Base-by-base conservation (phyloP, 2,797 vertebrate genomes). In the Neoniphon sammara region DNA sequence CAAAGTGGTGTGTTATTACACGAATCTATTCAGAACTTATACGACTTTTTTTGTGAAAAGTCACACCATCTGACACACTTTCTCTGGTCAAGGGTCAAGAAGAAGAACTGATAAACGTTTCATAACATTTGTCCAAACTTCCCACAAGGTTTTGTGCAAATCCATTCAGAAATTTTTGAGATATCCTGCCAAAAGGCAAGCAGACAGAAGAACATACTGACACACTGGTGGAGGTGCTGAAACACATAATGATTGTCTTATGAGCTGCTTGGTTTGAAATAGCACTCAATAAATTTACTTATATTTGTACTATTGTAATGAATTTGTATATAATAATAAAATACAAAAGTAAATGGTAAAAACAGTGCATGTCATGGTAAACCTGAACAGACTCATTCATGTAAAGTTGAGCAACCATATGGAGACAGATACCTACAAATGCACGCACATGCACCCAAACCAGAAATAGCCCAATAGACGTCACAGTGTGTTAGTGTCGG, bases 401-500 rank as follows among this genome's bases (percentile, higher is more conserved):
- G 62, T 25, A 52, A 72, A 47, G 44, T 67, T 17, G 17, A 60
- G 30, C 65, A 75, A 30, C 50, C 49, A 65, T 34, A 85, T 25
- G 17, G 66, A 73, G 79, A 85, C 60, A 81, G 77, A 86, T 81
- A 74, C 78, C 67, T 68, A 53, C 46, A 70, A 56, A 67, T 27
- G 25, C 62, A 34, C 15, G 31, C 25, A 30, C 8, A 42, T 34
- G 66, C 61, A 57, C 11, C 36, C 0, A 50, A 63, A 31, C 78
- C 88, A 91, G 88, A 92, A 92, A 93, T 92, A 93, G 79, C 66
- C 54, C 58, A 49, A 72, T 17, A 70, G 80, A 89, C 12, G 70
- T 85, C 83, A 89, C 83, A 76, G 77, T 81, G 69, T 85, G 86
- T 87, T 78, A 78, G 77, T 31, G 69, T 68, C 80, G 84, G 86